Percentiles rank a stretch among this genome's conserved stretches.
Evolutionary conservation across 2,888 invertebrate species (phyloP).

Genomic region (Leucoptera coffeella): DNA sequence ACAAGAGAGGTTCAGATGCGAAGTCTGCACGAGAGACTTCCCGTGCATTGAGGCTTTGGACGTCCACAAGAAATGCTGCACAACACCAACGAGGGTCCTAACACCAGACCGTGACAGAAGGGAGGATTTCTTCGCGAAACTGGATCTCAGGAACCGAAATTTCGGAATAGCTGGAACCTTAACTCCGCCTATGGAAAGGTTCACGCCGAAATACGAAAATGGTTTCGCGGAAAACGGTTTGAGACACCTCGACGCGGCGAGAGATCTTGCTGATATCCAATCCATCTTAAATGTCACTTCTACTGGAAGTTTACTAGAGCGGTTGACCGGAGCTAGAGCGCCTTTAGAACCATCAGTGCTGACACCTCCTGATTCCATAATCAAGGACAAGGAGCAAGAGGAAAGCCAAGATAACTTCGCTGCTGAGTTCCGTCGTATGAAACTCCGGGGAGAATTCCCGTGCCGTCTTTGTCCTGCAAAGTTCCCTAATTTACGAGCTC

Average conservation of each 20-base stretch:
- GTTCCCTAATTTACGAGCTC: conserved; percentile 81
- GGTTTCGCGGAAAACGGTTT: conserved; percentile 25
- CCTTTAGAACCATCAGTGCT: conserved; percentile 32
- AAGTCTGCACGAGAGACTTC: conserved; percentile 65
- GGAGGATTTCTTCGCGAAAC: conserved; percentile 75
- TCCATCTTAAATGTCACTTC: conserved; percentile 76
- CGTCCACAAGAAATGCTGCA: conserved; percentile 54
- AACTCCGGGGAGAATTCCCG: conserved; percentile 81
- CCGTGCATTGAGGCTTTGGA: conserved; percentile 63
- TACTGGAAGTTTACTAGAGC: conserved; percentile 59
- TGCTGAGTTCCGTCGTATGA: conserved; percentile 83
- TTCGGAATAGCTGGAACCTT: conserved; percentile 43
- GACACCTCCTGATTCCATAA: conserved; percentile 34
- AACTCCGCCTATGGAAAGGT: conserved; percentile 35
- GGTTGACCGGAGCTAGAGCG: conserved; percentile 45
- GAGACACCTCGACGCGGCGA: conserved; percentile 51
- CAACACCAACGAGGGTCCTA: conserved; percentile 23
- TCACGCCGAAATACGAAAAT: conserved; percentile 35
- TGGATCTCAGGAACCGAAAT: conserved; percentile 69
- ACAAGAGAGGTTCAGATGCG: conserved; percentile 61
- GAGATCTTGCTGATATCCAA: conserved; percentile 81
- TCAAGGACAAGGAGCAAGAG: conserved; percentile 42
- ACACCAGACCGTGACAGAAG: conserved; percentile 58
- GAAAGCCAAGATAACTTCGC: conserved; percentile 81
- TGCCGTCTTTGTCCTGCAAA: conserved; percentile 84